Evolutionary conservation across 1,140 invertebrate species (phyloP), one percentile per base, ranked within the genome.

Genomic region (Caenorhabditis latens): DNA sequence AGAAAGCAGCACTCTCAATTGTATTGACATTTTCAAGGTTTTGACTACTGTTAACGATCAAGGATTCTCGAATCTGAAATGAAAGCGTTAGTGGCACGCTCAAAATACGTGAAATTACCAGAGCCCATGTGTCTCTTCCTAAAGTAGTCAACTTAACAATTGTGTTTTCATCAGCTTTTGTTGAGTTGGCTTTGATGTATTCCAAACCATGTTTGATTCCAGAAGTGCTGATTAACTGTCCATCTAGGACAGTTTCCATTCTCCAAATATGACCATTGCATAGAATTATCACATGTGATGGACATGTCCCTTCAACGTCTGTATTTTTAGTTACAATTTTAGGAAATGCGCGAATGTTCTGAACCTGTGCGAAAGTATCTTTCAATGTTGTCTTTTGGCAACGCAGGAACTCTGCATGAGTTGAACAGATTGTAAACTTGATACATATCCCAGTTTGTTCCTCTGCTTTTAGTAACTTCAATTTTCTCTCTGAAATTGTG

Each of bases 381-480:
- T 53, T 67, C 46, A 19, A 84, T 53, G 4, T 16, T 32, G 40
- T 84, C 84, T 24, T 84, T 84, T 53, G 84, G 58, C 7, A 84
- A 5, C 16, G 57, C 43, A 6, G 84, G 55, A 24, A 40, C 48
- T 48, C 84, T 46, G 40, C 84, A 84, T 0, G 84, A 19, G 24
- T 84, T 84, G 63, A 84, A 84, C 13, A 84, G 42, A 40, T 84
- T 84, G 21, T 84, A 53, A 9, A 50, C 24, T 32, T 84, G 84
- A 50, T 65, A n/a, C 84, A 84, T 84, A 32, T 84, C 84, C 84
- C 84, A 84, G 14, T 46, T 84, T 6, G 13, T 63, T 32, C 58
- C 58, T 67, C 84, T 43, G 40, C 84, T 84, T 48, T 42, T 65
- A 2, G 84, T 84, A 1, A 84, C 43, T 40, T 58, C 32, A 50